Evolutionary conservation across 1,140 invertebrate species (phyloP).

Genomic region (Phymastichus coffea): DNA sequence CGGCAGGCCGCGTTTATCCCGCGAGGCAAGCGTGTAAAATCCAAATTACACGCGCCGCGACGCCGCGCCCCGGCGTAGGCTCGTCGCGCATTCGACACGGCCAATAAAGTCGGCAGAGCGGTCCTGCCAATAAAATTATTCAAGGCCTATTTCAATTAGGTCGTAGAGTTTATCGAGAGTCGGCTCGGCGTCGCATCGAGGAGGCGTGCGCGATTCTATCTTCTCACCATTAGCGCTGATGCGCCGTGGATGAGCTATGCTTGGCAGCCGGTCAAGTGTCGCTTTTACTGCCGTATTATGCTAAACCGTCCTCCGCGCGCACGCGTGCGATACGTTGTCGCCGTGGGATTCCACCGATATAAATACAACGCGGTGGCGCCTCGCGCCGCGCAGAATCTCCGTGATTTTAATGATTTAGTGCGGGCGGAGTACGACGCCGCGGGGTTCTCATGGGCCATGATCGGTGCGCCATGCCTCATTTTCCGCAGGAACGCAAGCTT

Average conservation of each 20-base stretch:
- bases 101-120: constrained; percentile 13
- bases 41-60: not conserved
- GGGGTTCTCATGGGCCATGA: too few species aligned
- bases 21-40: not conserved
- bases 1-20: too few species aligned
- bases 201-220: constrained; percentile 24
- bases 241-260: not conserved
- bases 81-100: constrained; percentile 27
- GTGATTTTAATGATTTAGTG: too few species aligned
- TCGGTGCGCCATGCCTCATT: too few species aligned
- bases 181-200: constrained; percentile 4
- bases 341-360: too few species aligned
- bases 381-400: too few species aligned
- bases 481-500: too few species aligned
- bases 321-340: too few species aligned
- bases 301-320: constrained; percentile 9
- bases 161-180: too few species aligned
- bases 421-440: too few species aligned
- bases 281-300: constrained; percentile 21
- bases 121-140: constrained; percentile 30
- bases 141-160: constrained; percentile 19
- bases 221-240: constrained; percentile 28
- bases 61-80: too few species aligned
- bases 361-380: too few species aligned
- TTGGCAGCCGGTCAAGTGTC: constrained; percentile 22